These are phyloP conservation scores for Pseudachorutes palmiensis DNA, from an alignment of 1,140 invertebrate species.

Conservation along the genomic window DNA sequence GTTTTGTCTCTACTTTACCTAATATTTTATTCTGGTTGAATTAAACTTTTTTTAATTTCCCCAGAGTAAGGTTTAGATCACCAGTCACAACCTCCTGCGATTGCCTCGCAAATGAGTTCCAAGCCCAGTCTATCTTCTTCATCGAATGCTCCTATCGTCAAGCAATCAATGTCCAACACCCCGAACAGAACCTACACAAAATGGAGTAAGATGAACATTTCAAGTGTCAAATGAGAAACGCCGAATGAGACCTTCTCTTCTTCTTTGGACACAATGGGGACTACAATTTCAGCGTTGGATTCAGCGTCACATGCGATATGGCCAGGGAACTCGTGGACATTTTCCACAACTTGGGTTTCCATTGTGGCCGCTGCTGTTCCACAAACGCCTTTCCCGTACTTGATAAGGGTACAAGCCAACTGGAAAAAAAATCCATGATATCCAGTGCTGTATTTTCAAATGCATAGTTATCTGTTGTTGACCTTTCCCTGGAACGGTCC, in stretches of 20 bases:
- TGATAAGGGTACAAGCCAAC: conserved; percentile 33
- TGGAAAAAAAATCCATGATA: conserved; percentile 9
- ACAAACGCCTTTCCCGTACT: conserved; percentile 31
- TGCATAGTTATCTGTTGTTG: not conserved
- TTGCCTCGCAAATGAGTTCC: conserved; percentile 16
- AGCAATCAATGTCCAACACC: conserved; percentile 29
- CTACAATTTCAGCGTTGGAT: conserved; percentile 32
- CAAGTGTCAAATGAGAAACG: too few relatives aligned
- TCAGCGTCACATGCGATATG: conserved; percentile 33
- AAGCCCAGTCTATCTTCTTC: conserved; percentile 25
- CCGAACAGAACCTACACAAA: conserved; percentile 21
- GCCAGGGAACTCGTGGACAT: conserved; percentile 33
- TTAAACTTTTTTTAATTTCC: too few relatives aligned
- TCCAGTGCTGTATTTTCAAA: not conserved
- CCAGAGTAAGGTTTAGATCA: too few relatives aligned
- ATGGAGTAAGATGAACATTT: too few relatives aligned
- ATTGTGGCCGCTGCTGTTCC: conserved; percentile 25
- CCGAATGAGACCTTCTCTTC: conserved; percentile 3
- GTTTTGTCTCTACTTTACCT: too few relatives aligned
- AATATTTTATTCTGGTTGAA: too few relatives aligned
- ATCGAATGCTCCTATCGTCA: conserved; percentile 17
- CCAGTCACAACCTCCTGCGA: conserved; percentile 25
- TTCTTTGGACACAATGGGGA: conserved; percentile 17
- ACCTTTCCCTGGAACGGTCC: conserved; percentile 36
- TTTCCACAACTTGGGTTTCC: conserved; percentile 26